These are phyloP conservation scores for Ips typographus DNA, from an alignment of 1,140 invertebrate genomes.

Conservation along the genomic window DNA sequence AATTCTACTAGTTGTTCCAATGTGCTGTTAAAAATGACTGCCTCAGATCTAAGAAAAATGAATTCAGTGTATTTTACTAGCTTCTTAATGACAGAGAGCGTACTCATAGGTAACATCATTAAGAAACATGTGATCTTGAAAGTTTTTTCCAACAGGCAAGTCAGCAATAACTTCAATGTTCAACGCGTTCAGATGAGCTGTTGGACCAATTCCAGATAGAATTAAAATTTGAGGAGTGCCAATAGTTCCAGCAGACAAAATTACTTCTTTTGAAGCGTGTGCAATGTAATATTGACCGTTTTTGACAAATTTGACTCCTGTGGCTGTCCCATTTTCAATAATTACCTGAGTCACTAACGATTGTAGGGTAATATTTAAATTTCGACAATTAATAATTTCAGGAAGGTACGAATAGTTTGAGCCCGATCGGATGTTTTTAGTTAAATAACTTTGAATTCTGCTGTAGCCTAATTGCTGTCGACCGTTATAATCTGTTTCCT, in stretches of 20 bases:
- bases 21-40: background rate
- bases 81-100: too few relatives aligned
- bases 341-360: slow-evolving; percentile 63
- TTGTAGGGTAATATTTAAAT: slow-evolving; percentile 53
- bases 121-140: slow-evolving; percentile 76
- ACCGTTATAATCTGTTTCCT: slow-evolving; percentile 36
- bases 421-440: slow-evolving; percentile 43
- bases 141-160: slow-evolving; percentile 71
- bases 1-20: background rate
- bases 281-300: slow-evolving; percentile 53
- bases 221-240: slow-evolving; percentile 77
- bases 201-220: slow-evolving; percentile 83
- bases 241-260: slow-evolving; percentile 73
- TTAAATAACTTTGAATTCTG: slow-evolving; percentile 21
- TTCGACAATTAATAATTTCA: slow-evolving; percentile 16
- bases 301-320: slow-evolving; percentile 69
- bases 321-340: slow-evolving; percentile 67
- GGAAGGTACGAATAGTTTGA: slow-evolving; percentile 24
- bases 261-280: slow-evolving; percentile 66
- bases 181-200: slow-evolving; percentile 63
- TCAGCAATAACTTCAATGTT: slow-evolving; percentile 67
- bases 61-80: too few relatives aligned
- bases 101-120: too few relatives aligned
- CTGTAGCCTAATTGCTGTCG: slow-evolving; percentile 41
- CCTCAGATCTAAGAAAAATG: background rate